Percentiles rank a stretch among this genome's conserved stretches.
Conservation (phyloP, 1,140 invertebrate species). For the Cotesia chilonis region DNA sequence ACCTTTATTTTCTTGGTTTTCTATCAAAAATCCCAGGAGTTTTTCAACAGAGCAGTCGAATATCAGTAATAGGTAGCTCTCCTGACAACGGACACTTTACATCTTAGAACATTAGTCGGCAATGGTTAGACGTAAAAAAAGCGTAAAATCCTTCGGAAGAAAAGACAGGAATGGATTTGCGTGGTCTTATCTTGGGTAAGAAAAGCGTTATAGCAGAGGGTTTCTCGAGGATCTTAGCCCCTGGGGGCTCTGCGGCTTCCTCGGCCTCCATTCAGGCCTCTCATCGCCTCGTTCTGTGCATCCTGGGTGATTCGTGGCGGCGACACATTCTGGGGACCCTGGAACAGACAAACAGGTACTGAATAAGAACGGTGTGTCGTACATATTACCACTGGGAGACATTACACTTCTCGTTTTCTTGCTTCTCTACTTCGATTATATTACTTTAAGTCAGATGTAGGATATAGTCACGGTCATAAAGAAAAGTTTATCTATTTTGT, state of each 20-base stretch:
- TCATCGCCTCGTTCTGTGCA: conserved; percentile 56
- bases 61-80: too few species aligned
- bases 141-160: too few species aligned
- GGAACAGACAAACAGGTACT: conserved; percentile 23
- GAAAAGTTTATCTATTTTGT: too few species aligned
- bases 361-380: background rate
- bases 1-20: too few species aligned
- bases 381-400: conserved; percentile 39
- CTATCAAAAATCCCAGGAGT: too few species aligned
- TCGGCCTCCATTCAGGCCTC: conserved; percentile 62
- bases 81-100: too few species aligned
- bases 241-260: conserved; percentile 63
- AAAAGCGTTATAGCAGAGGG: conserved; percentile 39
- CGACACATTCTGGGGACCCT: conserved; percentile 30
- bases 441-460: background rate
- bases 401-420: conserved; percentile 21
- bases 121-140: too few species aligned
- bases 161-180: background rate
- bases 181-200: conserved; percentile 24
- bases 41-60: too few species aligned
- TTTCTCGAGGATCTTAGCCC: conserved; percentile 54
- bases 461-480: background rate
- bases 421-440: background rate
- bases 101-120: too few species aligned
- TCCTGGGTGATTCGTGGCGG: conserved; percentile 37